Conservation (phyloP, 2,888 invertebrate species). For the Rhogogaster chlorosoma region DNA sequence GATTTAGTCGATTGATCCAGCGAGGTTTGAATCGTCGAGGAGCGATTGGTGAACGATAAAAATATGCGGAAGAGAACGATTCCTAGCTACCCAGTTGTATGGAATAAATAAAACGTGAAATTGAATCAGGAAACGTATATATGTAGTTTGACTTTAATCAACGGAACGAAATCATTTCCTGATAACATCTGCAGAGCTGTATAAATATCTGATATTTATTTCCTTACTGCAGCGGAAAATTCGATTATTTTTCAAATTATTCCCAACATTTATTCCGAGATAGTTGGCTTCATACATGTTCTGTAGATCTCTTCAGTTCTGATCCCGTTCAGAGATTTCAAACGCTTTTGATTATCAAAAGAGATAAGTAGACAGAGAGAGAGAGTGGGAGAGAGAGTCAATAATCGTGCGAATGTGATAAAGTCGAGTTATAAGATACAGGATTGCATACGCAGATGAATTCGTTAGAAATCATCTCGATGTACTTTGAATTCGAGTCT, state of each 20-base stretch:
- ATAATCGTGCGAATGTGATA: neutral
- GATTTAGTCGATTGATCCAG: neutral
- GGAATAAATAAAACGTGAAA: neutral
- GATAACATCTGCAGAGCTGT: neutral
- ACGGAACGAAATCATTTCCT: neutral
- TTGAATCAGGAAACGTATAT: neutral
- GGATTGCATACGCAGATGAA: neutral
- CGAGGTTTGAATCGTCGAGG: neutral
- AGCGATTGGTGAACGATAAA: neutral
- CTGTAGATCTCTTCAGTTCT: neutral
- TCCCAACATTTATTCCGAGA: neutral
- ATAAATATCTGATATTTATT: neutral
- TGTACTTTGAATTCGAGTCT: neutral
- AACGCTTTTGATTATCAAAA: neutral
- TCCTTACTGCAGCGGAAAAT: neutral
- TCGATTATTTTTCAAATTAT: neutral
- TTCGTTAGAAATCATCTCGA: neutral
- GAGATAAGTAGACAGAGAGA: no score
- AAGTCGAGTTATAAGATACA: neutral
- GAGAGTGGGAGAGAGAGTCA: no score
- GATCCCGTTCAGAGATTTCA: neutral
- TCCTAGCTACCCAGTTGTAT: neutral
- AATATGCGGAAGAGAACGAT: neutral
- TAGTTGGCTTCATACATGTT: neutral
- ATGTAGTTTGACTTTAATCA: conserved; percentile 1